Evolutionary conservation across 1,140 invertebrate genomes (phyloP).

Genomic region (Procambarus clarkii): DNA sequence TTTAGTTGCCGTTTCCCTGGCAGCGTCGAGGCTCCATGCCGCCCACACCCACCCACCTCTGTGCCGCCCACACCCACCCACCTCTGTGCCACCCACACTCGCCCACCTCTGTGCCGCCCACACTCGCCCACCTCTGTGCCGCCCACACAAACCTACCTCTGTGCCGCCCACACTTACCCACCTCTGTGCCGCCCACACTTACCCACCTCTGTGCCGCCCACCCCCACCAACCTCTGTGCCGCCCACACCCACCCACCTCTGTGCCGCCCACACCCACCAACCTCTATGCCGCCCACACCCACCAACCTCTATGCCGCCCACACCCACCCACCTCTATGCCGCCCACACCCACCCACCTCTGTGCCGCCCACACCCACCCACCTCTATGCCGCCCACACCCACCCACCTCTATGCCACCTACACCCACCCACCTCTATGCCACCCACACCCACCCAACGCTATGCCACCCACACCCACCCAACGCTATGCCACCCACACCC

Average conservation of each 20-base stretch:
- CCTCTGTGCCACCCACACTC: too few species aligned
- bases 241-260: not conserved
- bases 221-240: not conserved
- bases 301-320: not conserved
- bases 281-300: not conserved
- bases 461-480: not conserved
- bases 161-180: not conserved
- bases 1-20: not conserved
- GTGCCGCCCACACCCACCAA: not conserved
- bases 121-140: too few species aligned
- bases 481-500: too few species aligned
- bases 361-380: not conserved
- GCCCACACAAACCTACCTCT: too few species aligned
- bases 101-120: too few species aligned
- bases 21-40: not conserved
- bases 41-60: too few species aligned
- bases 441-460: not conserved
- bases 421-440: not conserved
- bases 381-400: not conserved
- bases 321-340: not conserved
- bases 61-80: too few species aligned
- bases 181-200: too few species aligned
- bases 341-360: not conserved
- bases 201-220: too few species aligned
- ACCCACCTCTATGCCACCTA: not conserved